Percentiles rank a stretch among this genome's conserved stretches.
Evolutionary conservation across 2,888 invertebrate species (phyloP).

Genomic region (Choreutis nemorana): DNA sequence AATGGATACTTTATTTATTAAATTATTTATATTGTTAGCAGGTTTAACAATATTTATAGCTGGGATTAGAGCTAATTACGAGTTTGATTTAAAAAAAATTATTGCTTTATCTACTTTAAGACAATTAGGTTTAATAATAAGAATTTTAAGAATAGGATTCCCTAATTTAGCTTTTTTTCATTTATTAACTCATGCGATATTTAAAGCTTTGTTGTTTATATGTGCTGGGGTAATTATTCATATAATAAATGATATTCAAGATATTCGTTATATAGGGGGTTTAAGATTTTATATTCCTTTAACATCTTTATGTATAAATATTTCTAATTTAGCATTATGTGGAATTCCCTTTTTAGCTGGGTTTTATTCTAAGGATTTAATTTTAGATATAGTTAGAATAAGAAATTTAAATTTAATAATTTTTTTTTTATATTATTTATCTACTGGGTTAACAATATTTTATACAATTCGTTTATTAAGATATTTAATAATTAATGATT

Average conservation of each 20-base stretch:
- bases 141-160: conserved; percentile 65
- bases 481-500: conserved; percentile 58
- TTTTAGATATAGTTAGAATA: conserved; percentile 65
- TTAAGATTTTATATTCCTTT: conserved; percentile 56
- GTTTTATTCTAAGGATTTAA: conserved; percentile 72
- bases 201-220: conserved; percentile 79
- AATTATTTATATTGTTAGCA: conserved; percentile 61
- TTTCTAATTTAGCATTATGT: conserved; percentile 69
- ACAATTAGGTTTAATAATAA: conserved; percentile 78
- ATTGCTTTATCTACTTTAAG: conserved; percentile 81
- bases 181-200: conserved; percentile 76
- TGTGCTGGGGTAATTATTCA: conserved; percentile 76
- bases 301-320: conserved; percentile 61
- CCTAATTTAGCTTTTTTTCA: conserved; percentile 73
- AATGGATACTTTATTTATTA: conserved; percentile 34
- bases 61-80: conserved; percentile 68
- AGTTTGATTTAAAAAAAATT: conserved; percentile 79
- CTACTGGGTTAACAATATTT: conserved; percentile 65
- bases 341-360: conserved; percentile 71
- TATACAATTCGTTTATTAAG: conserved; percentile 65
- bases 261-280: conserved; percentile 70
- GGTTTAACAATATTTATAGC: conserved; percentile 69
- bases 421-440: conserved; percentile 64
- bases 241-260: conserved; percentile 68
- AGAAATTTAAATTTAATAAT: conserved; percentile 59